Percentiles rank a stretch among this genome's conserved stretches.
Conservation (phyloP, 1,140 invertebrate species). For the Anastrepha obliqua region DNA sequence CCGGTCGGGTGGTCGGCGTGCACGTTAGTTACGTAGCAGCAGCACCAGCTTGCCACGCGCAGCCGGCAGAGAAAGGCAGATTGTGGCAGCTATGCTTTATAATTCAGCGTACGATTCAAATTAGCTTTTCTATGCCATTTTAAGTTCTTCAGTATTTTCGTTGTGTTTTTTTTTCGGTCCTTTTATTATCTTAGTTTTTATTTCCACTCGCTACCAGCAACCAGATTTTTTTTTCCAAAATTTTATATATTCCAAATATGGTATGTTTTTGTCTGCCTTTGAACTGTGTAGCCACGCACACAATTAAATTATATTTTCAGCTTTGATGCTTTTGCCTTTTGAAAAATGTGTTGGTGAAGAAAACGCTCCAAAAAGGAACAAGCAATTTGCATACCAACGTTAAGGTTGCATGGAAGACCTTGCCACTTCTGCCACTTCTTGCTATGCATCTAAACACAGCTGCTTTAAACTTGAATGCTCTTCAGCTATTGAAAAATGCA, state of each 20-base stretch:
- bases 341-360: too few species aligned
- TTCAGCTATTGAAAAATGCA: neutral
- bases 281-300: neutral
- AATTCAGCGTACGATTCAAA: conserved; percentile 25
- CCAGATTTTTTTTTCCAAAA: neutral
- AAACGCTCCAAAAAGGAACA: neutral
- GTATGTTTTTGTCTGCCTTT: neutral
- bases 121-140: neutral
- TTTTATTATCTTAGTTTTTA: neutral
- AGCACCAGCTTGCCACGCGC: too few species aligned
- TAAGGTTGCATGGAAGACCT: neutral
- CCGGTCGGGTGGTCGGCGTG: too few species aligned
- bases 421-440: neutral
- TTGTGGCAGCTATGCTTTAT: conserved; percentile 23
- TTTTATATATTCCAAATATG: neutral
- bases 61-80: neutral
- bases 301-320: conserved; percentile 24
- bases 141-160: neutral
- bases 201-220: neutral
- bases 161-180: neutral
- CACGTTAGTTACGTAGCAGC: too few species aligned
- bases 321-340: conserved; percentile 20
- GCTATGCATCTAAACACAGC: neutral
- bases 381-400: conserved; percentile 14
- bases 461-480: neutral